Evolutionary conservation across 2,113 vertebrate species (phyloP), one percentile per base, ranked within the genome.

Genomic region (Burhinus oedicnemus): DNA sequence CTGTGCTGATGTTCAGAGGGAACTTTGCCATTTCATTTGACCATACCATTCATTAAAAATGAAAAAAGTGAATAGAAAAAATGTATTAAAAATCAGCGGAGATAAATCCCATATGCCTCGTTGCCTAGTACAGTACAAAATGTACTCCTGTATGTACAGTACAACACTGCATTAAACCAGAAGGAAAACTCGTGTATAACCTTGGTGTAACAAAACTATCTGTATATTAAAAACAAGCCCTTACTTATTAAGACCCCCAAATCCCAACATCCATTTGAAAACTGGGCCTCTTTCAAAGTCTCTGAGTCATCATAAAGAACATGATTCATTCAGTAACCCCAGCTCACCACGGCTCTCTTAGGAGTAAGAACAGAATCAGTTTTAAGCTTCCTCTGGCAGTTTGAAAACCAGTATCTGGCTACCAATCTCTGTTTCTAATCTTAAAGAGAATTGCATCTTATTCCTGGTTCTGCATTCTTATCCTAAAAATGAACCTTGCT

Each of bases 281-380:
- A 84, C 69, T 94, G 91, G 72, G 34, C 26, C 62, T 90, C 95
- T 97, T 97, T 97, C 91, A 93, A 90, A 66, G 64, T 44, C n/a
- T 97, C 91, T 94, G 94, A 97, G 89, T 97, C 96, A 97, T 96
- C 85, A 88, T 79, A 90, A 87, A 93, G 78, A 97, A 76, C 42
- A 87, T 84, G 96, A 97, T 96, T 96, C 85, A 92, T 97, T 95
- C 87, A 90, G 26, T 89, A 97, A 83, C 22, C 34, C 89, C 36
- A 22, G 60, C 36, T 95, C 88, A 89, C 62, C 72, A 40, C 1
- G 32, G 55, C 72, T 93, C 89, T 96, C 52, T 74, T 13, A 93
- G 75, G 95, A 97, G 71, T 61, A 89, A 51, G 77, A 85, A 90
- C 64, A 81, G 62, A 97, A 94, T 95, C 94, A 72, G 83, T 81